These are phyloP conservation scores for Pogona vitticeps DNA, from an alignment of 2,113 vertebrate genomes.

Conservation along the genomic window DNA sequence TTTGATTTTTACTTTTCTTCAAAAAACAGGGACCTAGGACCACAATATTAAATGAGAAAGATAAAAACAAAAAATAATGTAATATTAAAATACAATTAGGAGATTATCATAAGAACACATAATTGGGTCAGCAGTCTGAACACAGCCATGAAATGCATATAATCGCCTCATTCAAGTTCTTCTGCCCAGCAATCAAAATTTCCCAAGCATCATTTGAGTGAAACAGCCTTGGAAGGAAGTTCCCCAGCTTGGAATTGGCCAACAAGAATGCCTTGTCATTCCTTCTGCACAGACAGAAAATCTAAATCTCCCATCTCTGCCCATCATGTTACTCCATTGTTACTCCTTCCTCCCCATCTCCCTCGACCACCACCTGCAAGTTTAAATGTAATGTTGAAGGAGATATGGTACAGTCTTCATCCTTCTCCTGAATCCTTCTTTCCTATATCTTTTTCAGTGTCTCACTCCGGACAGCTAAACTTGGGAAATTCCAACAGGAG, in stretches of 20 bases:
- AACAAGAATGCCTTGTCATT: not conserved
- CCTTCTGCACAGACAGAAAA: not conserved
- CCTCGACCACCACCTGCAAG: not conserved
- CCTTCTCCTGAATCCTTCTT: not conserved
- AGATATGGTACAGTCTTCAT: not conserved
- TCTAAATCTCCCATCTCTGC: not conserved
- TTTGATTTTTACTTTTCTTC: not conserved
- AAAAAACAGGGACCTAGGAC: no score
- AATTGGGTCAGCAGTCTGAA: no score
- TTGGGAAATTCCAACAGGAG: not conserved
- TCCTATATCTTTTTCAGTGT: not conserved
- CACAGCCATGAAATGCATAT: no score
- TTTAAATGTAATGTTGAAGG: not conserved
- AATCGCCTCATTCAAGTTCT: no score
- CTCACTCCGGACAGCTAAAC: not conserved
- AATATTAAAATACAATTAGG: no score
- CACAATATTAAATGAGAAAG: no score
- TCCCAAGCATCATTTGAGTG: no score
- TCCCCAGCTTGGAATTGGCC: no score
- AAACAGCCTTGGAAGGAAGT: no score
- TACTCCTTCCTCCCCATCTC: not conserved
- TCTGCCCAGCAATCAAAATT: no score
- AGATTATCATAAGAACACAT: no score
- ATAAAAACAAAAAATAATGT: no score
- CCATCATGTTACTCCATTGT: not conserved